Conservation (phyloP, 2,888 invertebrate species). For the Anticlea derivata region DNA sequence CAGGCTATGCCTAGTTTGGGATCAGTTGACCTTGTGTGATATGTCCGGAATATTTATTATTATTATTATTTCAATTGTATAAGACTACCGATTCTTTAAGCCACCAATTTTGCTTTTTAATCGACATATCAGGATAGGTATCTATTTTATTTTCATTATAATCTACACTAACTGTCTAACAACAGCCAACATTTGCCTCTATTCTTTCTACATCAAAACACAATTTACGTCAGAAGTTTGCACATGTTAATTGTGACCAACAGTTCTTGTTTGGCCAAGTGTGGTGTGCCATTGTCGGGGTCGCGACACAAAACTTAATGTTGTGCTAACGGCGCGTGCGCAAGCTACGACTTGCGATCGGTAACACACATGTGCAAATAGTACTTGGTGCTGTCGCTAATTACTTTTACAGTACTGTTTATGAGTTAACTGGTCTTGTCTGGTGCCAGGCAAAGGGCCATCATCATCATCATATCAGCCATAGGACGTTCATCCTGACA, state of each 20-base stretch:
- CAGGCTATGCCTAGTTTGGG: no score
- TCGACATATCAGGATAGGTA: no score
- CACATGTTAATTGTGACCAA: background rate
- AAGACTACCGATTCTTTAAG: no score
- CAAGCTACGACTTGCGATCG: background rate
- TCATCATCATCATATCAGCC: no score
- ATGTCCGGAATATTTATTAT: no score
- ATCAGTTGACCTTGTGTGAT: no score
- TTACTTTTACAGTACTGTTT: background rate
- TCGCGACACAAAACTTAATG: background rate
- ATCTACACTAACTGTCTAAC: background rate
- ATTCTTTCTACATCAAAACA: constrained; percentile 1
- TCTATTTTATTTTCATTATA: no score
- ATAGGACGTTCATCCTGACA: no score
- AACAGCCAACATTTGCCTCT: constrained; percentile 1
- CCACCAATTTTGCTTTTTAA: background rate
- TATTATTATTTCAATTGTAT: no score
- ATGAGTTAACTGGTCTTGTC: no score
- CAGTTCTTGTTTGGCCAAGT: constrained; percentile 19
- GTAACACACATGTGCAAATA: constrained; percentile 16
- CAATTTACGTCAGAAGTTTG: constrained; percentile 10
- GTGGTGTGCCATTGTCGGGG: constrained; percentile 9
- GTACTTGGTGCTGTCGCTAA: background rate
- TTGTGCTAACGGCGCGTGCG: constrained; percentile 15
- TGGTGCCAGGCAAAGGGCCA: no score